Base-by-base conservation (phyloP, 2,113 vertebrate genomes). In the Osmerus mordax region DNA sequence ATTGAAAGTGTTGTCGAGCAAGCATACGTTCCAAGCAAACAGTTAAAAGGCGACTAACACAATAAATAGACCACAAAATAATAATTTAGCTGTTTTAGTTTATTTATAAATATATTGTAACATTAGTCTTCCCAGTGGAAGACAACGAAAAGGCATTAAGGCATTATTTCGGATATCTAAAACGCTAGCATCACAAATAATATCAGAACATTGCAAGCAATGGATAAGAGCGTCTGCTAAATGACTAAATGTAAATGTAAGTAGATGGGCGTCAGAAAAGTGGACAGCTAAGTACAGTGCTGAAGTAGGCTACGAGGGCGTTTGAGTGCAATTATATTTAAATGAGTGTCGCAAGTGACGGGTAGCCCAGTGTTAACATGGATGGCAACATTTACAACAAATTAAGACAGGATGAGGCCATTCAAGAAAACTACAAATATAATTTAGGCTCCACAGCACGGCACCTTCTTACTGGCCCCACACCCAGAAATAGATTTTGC, bases 121-220 rank as follows among this genome's bases (percentile, higher is more conserved):
- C 76, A 78, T 78, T 64, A 81, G 83, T 86, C 89, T 89, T 83
- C 90, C 76, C 78, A 83, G 73, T 72, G 80, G 88, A 87, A 92
- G 90, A 91, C 87, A 90, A 91, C 89, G 87, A 77, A 91, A 91
- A 93, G 90, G 91, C 91, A 92, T 90, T 86, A 84, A 91, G 92
- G 92, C 87, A 90, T 92, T 90, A 59, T 88, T 87, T 89, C 76
- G 25, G 81, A 90, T 90, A 89, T 90, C 81, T 81, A 83, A 81
- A 87, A 83, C 70, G 77, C 83, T 76, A 78, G 79, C 78, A 82
- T 77, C 76, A 47, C 41, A 9, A 11, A 7, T 47, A 0, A 47
- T 36, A 36, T 47, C 41, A 47, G 41, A 47, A 47, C 41, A 47
- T 47, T 47, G 41, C 12, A 47, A 47, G 9, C 41, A 47, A 21